A percentile compares a stretch with the other conserved stretches of the same genome.
These are phyloP conservation scores for Athrips mouffetella DNA, from an alignment of 2,888 invertebrate genomes.

Conservation along the genomic window DNA sequence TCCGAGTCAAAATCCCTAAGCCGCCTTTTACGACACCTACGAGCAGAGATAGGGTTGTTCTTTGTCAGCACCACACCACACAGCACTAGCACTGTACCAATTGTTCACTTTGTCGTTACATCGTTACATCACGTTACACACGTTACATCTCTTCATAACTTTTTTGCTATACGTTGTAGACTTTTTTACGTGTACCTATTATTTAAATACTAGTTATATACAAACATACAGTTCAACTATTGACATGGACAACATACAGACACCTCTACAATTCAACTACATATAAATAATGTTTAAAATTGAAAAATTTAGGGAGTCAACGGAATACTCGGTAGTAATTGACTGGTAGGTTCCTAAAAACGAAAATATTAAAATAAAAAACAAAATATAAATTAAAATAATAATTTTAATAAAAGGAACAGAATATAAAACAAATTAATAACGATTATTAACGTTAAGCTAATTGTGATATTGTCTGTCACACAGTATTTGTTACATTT, in stretches of 20 bases:
- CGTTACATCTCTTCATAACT: too few species aligned
- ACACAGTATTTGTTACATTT: slow-evolving; percentile 44
- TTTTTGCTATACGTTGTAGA: too few species aligned
- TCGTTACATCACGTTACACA: too few species aligned
- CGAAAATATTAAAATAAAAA: slow-evolving; percentile 46
- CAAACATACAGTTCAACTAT: too few species aligned
- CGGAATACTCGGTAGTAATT: slow-evolving; percentile 45
- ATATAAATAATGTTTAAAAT: slow-evolving; percentile 47
- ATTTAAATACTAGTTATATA: not conserved
- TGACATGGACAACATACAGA: slow-evolving; percentile 3
- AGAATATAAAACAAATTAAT: slow-evolving; percentile 29
- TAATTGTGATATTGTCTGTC: slow-evolving; percentile 51
- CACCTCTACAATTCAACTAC: not conserved
- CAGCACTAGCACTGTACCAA: too few species aligned
- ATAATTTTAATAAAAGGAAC: slow-evolving; percentile 27
- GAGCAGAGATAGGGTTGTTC: too few species aligned
- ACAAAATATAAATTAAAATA: slow-evolving; percentile 32
- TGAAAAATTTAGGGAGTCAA: slow-evolving; percentile 78
- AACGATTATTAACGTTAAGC: slow-evolving; percentile 7
- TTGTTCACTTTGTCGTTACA: too few species aligned
- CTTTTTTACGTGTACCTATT: not conserved
- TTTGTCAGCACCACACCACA: too few species aligned
- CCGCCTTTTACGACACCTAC: too few species aligned
- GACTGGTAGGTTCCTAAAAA: slow-evolving; percentile 64
- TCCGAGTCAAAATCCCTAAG: too few species aligned